Evolutionary conservation across 1,140 invertebrate species (phyloP).

Genomic region (Mizuhopecten yessoensis): DNA sequence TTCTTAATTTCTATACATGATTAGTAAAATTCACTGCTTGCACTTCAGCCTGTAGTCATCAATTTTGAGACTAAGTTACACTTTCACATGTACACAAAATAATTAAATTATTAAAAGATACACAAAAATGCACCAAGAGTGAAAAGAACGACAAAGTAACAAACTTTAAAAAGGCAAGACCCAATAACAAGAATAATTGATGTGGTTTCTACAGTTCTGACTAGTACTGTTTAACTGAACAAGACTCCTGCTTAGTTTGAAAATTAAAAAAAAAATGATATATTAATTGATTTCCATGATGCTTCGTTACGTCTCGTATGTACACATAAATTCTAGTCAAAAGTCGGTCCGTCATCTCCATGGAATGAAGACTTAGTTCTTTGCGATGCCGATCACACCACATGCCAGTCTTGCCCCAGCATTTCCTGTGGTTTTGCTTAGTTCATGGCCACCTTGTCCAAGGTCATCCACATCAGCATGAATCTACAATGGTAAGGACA

Average conservation of each 20-base stretch:
- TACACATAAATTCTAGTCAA: neutral
- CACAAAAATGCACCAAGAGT: too few species aligned
- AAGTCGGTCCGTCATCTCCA: neutral
- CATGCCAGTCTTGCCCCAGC: conserved; percentile 97
- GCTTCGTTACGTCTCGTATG: neutral
- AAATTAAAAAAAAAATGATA: too few species aligned
- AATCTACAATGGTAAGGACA: conserved; percentile 80
- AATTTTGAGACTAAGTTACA: neutral
- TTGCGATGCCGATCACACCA: conserved; percentile 95
- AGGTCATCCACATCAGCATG: conserved; percentile 98
- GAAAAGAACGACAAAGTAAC: neutral
- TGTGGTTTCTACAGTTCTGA: neutral
- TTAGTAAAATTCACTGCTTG: neutral
- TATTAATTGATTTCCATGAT: neutral
- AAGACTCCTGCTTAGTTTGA: neutral
- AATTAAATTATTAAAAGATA: too few species aligned
- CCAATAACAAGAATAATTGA: too few species aligned
- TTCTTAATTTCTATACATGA: neutral
- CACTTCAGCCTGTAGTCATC: neutral
- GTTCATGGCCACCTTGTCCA: conserved; percentile 95
- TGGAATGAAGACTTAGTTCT: conserved; percentile 64
- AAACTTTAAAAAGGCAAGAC: too few species aligned
- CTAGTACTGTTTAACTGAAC: neutral
- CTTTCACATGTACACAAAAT: neutral
- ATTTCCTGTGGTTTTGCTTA: conserved; percentile 98